These are phyloP conservation scores for Anniella stebbinsi DNA, from an alignment of 2,797 vertebrate genomes.

Conservation along the genomic window DNA sequence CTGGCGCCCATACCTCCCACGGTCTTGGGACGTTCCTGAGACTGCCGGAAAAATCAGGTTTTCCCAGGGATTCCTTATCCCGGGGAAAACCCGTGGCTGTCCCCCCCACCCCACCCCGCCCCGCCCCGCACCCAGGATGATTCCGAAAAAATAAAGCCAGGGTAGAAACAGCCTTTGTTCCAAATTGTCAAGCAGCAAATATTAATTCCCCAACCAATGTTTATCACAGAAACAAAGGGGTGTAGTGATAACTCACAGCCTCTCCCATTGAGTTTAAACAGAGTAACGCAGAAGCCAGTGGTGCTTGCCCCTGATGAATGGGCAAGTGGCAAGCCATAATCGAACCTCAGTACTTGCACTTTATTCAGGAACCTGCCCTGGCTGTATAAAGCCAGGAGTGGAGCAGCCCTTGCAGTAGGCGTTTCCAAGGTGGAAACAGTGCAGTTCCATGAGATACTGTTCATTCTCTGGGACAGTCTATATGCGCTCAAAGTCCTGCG, in stretches of 20 bases:
- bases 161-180: background rate
- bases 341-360: background rate
- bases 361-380: background rate
- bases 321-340: background rate
- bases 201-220: too few relatives aligned
- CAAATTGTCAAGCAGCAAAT: background rate
- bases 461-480: background rate
- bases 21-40: too few relatives aligned
- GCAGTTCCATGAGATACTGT: background rate
- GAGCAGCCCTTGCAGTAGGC: background rate
- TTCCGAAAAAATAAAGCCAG: too few relatives aligned
- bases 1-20: too few relatives aligned
- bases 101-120: too few relatives aligned
- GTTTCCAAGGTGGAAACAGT: background rate
- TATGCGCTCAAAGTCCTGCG: too few relatives aligned
- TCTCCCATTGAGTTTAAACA: background rate
- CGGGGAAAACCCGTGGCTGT: too few relatives aligned
- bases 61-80: too few relatives aligned
- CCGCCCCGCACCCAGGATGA: too few relatives aligned
- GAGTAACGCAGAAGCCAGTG: too few relatives aligned
- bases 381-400: background rate
- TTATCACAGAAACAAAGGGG: background rate
- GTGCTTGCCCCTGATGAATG: background rate
- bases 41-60: too few relatives aligned
- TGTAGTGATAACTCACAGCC: background rate